Evolutionary conservation across 2,113 vertebrate species (phyloP), one percentile per base, ranked within the genome.

Genomic region (Lates calcarifer): DNA sequence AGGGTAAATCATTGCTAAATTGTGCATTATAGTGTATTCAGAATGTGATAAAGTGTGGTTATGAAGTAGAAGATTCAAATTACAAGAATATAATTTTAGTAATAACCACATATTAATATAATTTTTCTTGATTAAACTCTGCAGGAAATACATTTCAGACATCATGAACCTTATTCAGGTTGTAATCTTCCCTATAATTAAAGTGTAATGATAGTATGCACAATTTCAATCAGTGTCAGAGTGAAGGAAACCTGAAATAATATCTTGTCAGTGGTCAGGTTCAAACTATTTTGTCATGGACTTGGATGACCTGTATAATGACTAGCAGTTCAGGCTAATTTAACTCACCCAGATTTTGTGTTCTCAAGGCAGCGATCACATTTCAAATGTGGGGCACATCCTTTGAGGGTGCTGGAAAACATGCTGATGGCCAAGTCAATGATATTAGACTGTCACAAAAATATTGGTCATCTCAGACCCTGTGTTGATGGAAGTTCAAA

Each of bases 321-420:
- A 62, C 37, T 69, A 8, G 6, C 5, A 33, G 5, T 41, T 68
- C 26, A 70, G 29, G 47, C 18, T 20, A 37, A 78, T 43, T 49
- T 12, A 69, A 61, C 49, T 64, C 1, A 0, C 24, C 49, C 31
- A 26, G 26, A 31, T 31, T 77, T 74, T 69, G 22, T 20, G 1
- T 79, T 63, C 53, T 51, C 33, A 18, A 33, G 22, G 67, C 55
- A 35, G 29, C 2, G 9, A 77, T 74, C 26, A 35, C 12, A 70
- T 62, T 37, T 29, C 33, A 75, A 62, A 84, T 71, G 60, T 66
- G 39, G 78, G 55, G 3, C 82, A 51, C 58, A 57, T 78, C 64
- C 35, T 70, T 24, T 0, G 17, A 47, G 61, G 29, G 33, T 41
- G 41, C 66, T 73, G 45, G 33, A 74, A 64, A 78, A 74, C 68